Base-by-base conservation (phyloP, 2,888 invertebrate species). In the Strigamia transsilvanica region DNA sequence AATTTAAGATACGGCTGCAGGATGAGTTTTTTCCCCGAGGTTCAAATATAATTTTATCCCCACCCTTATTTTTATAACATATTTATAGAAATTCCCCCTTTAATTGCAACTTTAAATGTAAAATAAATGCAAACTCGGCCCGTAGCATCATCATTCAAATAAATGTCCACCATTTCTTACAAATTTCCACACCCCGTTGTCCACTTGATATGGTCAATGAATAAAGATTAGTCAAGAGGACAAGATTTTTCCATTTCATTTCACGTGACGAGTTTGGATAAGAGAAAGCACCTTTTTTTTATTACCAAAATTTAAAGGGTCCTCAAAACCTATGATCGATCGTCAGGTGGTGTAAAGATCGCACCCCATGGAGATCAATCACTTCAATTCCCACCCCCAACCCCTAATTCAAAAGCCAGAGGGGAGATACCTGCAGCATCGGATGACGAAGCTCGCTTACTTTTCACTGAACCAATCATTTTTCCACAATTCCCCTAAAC, bases 311-410 rank as follows among this genome's bases (percentile, higher is more conserved):
- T 73, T 73, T 32, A 27, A 73, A 73, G n/a, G 73, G 73, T 23
- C 32, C 73, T 27, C 32, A 10, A 27, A 73, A 73, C 12, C 15
- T 73, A 73, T 73, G 73, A 73, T 73, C 73, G 73, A 73, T 73
- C 73, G 73, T 73, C n/a, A 32, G 73, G 13, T 73, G 73, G 73
- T 73, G 73, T 73, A 73, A 73, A 73, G 73, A 73, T 73, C 73
- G 73, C 73, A 73, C 73, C 73, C 73, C 73, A 73, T n/a, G 23
- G 73, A 73, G 73, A 73, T 73, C 73, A 73, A 73, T 73, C 73
- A 73, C 73, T 73, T 73, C 73, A 73, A 73, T 73, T 73, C 73
- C 73, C 73, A 73, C 73, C 73, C 73, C 73, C 73, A 32, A 73
- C 23, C 73, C 73, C 73, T 73, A 73, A 73, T 73, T 73, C 73